Evolutionary conservation across 1,140 invertebrate species (phyloP), one percentile per base, ranked within the genome.

Genomic region (Aphis gossypii): DNA sequence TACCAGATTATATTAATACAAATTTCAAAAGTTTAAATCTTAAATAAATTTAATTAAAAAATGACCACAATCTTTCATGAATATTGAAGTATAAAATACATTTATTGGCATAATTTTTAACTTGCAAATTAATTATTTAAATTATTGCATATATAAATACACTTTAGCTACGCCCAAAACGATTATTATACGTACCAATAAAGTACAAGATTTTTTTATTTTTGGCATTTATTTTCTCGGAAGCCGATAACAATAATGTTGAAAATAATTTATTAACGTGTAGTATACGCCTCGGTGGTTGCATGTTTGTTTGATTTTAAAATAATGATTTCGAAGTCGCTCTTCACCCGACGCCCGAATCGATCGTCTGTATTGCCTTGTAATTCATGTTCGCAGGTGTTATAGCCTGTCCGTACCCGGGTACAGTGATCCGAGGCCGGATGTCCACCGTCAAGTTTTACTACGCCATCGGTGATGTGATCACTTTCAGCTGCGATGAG

Each of bases 361-460:
- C 35, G 90, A 23, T 11, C 60, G 56, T n/a, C 21, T 92, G 56
- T 92, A 76, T 92, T 92, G 8, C 5, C 41, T 44, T 25, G 25
- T 41, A 93, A 51, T 94, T 44, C 30, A 18, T 41, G 93, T 56
- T 94, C 94, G 11, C 95, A 97, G 97, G 97, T 96, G 96, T 97
- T 46, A 97, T 97, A 95, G 97, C 97, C 2, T 98, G 97, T 95
- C 97, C 97, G 9, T 98, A 98, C 95, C 97, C 97, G 2, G 98
- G 97, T 25, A 98, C 97, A 23, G 97, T 97, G 30, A 98, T 98
- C 94, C 97, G 97, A 93, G 97, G 97, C 9, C 96, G 97, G 35
- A 98, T 98, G 96, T 98, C 97, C 5, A 96, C 96, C 0, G 97
- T 98, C 11, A 98, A 98, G 95, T 98, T 98, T 95, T 98, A 97